phyloP scores from a whole-genome alignment of 1,140 invertebrate species.

The Drosophila dunni region DNA sequence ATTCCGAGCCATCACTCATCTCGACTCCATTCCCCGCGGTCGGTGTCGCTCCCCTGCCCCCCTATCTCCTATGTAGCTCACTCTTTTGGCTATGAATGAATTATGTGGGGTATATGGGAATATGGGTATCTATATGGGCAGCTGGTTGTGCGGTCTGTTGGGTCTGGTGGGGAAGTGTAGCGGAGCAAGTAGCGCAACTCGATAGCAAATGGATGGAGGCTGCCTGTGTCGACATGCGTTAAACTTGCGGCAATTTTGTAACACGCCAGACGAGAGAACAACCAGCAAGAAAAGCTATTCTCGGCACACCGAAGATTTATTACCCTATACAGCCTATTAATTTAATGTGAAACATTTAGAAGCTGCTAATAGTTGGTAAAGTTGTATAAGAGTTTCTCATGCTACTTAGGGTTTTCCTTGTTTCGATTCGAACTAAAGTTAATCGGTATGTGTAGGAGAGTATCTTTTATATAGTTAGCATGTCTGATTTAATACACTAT shows the following conservation, averaged over 20 bases:
- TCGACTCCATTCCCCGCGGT: neutral
- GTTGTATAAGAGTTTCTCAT: too few relatives aligned
- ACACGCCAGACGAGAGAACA: constrained; percentile 66
- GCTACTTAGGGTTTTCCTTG: too few relatives aligned
- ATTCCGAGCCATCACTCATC: constrained; percentile 78
- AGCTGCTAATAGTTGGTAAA: too few relatives aligned
- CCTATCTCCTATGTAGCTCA: neutral
- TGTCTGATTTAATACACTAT: too few relatives aligned
- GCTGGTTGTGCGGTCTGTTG: constrained; percentile 18
- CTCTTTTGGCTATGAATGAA: constrained; percentile 79
- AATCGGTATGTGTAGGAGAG: too few relatives aligned
- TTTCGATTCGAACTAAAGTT: too few relatives aligned
- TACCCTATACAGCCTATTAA: too few relatives aligned
- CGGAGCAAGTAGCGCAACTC: neutral
- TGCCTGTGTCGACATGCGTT: constrained; percentile 77
- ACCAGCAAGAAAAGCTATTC: constrained; percentile 3
- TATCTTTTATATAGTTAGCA: too few relatives aligned
- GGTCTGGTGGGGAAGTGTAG: neutral
- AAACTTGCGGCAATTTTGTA: constrained; percentile 82
- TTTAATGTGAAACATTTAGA: too few relatives aligned
- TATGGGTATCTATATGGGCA: neutral
- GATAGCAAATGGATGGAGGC: neutral
- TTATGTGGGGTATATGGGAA: constrained; percentile 58
- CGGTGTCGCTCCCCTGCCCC: constrained; percentile 12
- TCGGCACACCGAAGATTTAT: too few relatives aligned